phyloP scores from a whole-genome alignment of 2,113 vertebrate species.

The Alectura lathami region DNA sequence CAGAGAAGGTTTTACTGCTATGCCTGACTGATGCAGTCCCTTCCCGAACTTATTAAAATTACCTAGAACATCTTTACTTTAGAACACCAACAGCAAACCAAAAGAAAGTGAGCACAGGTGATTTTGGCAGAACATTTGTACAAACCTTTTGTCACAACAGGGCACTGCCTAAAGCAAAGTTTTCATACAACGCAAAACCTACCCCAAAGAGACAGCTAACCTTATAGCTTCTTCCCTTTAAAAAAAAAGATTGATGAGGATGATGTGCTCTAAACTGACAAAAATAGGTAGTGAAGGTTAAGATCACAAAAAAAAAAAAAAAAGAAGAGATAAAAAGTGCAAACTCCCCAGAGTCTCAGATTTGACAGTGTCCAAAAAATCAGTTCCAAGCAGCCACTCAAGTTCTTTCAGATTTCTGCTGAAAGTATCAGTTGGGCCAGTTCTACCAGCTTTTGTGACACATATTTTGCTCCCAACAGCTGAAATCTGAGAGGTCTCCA shows the following conservation, averaged over 20 bases:
- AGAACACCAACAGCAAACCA: background rate
- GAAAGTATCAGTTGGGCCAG: background rate
- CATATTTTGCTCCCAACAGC: background rate
- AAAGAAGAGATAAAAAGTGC: background rate
- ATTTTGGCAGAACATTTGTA: background rate
- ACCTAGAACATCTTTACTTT: background rate
- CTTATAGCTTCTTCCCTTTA: background rate
- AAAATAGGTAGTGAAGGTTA: background rate
- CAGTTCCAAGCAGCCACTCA: background rate
- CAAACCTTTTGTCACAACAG: background rate
- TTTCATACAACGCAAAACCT: background rate
- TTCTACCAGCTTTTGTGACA: background rate
- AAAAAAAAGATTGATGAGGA: background rate
- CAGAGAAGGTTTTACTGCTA: background rate
- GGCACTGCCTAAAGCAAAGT: background rate
- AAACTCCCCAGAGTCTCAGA: background rate
- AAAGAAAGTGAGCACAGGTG: rapidly evolving
- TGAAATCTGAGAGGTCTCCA: background rate
- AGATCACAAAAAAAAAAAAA: background rate
- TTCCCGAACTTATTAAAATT: background rate
- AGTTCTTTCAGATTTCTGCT: background rate
- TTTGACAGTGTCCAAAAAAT: background rate
- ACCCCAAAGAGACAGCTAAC: background rate
- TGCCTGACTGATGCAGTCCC: background rate
- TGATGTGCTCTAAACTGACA: background rate